phyloP scores from a whole-genome alignment of 30 jellyfish, hydroid and myxozoan species.

The Hydractinia symbiolongicarpus region DNA sequence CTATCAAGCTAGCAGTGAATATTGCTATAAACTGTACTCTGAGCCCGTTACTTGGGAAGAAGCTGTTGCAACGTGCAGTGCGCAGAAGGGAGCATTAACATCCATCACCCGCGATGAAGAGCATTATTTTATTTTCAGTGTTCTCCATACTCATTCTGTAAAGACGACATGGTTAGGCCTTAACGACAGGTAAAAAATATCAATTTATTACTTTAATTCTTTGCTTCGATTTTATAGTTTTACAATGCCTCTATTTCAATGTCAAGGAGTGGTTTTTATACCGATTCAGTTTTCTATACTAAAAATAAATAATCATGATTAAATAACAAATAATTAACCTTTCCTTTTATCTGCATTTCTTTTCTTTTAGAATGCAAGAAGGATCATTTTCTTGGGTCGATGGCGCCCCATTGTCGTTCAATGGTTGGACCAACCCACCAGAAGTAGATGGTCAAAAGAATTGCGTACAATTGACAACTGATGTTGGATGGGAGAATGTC shows the following conservation, averaged over 20 bases:
- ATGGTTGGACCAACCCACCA: conserved; percentile 92
- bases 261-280: too few relatives aligned
- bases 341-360: neutral
- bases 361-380: conserved; percentile 42
- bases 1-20: conserved; percentile 69
- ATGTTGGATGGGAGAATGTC: conserved; percentile 77
- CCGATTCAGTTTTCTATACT: too few relatives aligned
- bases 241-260: too few relatives aligned
- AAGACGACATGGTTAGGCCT: conserved; percentile 86
- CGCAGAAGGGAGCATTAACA: conserved; percentile 73
- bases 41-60: conserved; percentile 84
- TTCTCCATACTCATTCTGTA: conserved; percentile 63
- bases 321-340: too few relatives aligned
- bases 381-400: conserved; percentile 90
- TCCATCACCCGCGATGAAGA: conserved; percentile 92
- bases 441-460: conserved; percentile 36
- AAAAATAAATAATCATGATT: too few relatives aligned
- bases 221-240: neutral
- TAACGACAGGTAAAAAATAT: conserved; percentile 62
- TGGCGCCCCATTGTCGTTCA: conserved; percentile 89
- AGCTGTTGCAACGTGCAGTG: conserved; percentile 72
- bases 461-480: conserved; percentile 68
- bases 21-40: conserved; percentile 81
- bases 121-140: conserved; percentile 56
- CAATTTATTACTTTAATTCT: neutral